Percentiles rank a stretch among this genome's conserved stretches.
These are phyloP conservation scores for Caenorhabditis macrosperma DNA, from an alignment of 2,888 invertebrate genomes.

Conservation along the genomic window DNA sequence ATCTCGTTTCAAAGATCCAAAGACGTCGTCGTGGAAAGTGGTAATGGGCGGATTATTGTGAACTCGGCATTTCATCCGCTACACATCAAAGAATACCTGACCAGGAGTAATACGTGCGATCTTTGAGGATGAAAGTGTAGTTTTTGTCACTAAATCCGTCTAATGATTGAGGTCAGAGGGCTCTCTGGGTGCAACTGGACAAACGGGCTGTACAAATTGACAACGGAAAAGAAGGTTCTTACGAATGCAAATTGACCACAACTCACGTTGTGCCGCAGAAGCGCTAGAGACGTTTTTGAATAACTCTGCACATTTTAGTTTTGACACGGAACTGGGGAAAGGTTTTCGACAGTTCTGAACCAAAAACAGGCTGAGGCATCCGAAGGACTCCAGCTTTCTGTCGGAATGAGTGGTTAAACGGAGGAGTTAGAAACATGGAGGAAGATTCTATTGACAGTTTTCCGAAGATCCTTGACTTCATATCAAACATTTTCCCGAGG, in stretches of 20 bases:
- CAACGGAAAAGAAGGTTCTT: constrained; percentile 5
- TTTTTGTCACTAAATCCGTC: not conserved
- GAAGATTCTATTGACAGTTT: too few species aligned
- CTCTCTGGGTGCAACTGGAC: not conserved
- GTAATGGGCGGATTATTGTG: constrained; percentile 14
- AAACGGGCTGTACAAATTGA: too few species aligned
- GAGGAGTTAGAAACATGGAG: too few species aligned
- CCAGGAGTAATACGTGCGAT: constrained; percentile 20
- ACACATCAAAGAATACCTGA: constrained; percentile 10
- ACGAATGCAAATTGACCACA: constrained; percentile 37
- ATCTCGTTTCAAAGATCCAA: constrained; percentile 19
- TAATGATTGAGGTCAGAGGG: constrained; percentile 1
- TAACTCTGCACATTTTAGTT: not conserved
- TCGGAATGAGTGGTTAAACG: too few species aligned
- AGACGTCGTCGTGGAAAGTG: not conserved
- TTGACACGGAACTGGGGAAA: not conserved
- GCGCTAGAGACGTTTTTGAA: too few species aligned
- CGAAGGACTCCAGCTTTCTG: too few species aligned
- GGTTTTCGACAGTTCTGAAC: too few species aligned
- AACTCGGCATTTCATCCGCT: not conserved
- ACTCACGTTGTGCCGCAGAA: not conserved
- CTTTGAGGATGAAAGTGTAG: constrained; percentile 20
- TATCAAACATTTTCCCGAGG: too few species aligned
- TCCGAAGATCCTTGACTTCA: too few species aligned
- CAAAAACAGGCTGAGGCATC: too few species aligned